Conservation (phyloP, 2,113 vertebrate species). For the Polypterus senegalus region DNA sequence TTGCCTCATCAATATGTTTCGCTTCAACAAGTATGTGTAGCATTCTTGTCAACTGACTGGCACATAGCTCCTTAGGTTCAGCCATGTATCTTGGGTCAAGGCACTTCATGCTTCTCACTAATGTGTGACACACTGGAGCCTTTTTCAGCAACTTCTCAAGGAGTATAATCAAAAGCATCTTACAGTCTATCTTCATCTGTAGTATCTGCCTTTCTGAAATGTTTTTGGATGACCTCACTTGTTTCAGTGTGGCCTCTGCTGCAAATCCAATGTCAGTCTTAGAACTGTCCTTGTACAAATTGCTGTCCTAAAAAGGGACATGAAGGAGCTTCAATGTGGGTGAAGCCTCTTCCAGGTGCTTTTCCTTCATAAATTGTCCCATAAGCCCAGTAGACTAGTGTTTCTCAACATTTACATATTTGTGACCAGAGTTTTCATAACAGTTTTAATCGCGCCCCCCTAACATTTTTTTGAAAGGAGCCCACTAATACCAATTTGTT, state of each 20-base stretch:
- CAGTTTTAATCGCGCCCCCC: too few species aligned
- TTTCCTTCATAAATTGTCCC: slow-evolving; percentile 16
- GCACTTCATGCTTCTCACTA: slow-evolving; percentile 19
- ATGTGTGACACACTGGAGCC: slow-evolving; percentile 16
- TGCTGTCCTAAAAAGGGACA: slow-evolving; percentile 14
- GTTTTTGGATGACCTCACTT: slow-evolving; percentile 9
- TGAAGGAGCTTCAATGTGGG: slow-evolving; percentile 18
- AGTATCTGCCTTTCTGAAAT: slow-evolving; percentile 9
- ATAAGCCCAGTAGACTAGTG: neutral
- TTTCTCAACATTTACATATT: too few species aligned
- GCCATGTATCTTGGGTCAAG: slow-evolving; percentile 20
- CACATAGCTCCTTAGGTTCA: slow-evolving; percentile 14
- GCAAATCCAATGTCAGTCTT: slow-evolving; percentile 14
- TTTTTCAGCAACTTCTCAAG: slow-evolving; percentile 20
- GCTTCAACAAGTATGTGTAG: slow-evolving; percentile 14
- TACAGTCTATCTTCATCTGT: slow-evolving; percentile 19
- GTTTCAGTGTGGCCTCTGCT: slow-evolving; percentile 11
- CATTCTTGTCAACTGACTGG: slow-evolving; percentile 12
- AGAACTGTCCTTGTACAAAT: slow-evolving; percentile 4
- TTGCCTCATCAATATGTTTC: slow-evolving; percentile 9
- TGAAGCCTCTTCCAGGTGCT: slow-evolving; percentile 14
- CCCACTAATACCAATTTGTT: too few species aligned
- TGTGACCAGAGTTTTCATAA: too few species aligned
- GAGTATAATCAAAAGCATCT: slow-evolving; percentile 16
- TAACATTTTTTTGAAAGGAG: too few species aligned